Evolutionary conservation across 2,113 vertebrate species (phyloP), one percentile per base, ranked within the genome.

Genomic region (Gasterosteus nipponicus): DNA sequence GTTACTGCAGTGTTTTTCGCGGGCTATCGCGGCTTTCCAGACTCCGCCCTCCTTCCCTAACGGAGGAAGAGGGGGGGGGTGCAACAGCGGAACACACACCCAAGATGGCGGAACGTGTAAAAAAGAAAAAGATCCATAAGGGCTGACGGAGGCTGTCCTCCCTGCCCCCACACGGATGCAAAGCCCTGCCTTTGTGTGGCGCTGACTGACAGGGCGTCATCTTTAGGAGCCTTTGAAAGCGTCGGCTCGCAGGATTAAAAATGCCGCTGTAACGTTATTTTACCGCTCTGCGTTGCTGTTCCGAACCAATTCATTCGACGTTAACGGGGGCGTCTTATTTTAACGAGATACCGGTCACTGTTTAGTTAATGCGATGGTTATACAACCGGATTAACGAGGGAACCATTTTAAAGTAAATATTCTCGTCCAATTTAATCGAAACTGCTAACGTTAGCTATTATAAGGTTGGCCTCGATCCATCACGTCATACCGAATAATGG

Each of bases 131-230:
- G 19, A 8, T 54, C n/a, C n/a, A 12, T 26, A 3, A 22, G 9
- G 49, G 19, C 57, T 33, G 41, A 57, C 35, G 65, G 57, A 54
- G 41, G 41, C 6, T 14, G 42, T 8, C 10, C 58, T 22, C 60
- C 59, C 82, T 18, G 29, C 53, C 80, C 57, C 68, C 70, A 16
- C 26, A 5, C 18, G 33, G 7, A 49, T 10, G 70, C 57, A 62
- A 4, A 59, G 18, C 10, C 35, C 22, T 14, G 38, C 73, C 65
- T 80, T 46, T 65, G 54, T 78, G 77, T 39, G 8, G 19, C 76
- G 2, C 70, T 77, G 57, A 69, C 7, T 59, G 67, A 65, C 77
- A 47, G 73, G 71, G 53, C 75, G 61, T 70, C 81, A 83, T 65
- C 77, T 39, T 46, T 82, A 64, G 69, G 69, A 38, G 35, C 35